Evolutionary conservation across 2,113 vertebrate species (phyloP).

Genomic region (Australoheros scitulus): DNA sequence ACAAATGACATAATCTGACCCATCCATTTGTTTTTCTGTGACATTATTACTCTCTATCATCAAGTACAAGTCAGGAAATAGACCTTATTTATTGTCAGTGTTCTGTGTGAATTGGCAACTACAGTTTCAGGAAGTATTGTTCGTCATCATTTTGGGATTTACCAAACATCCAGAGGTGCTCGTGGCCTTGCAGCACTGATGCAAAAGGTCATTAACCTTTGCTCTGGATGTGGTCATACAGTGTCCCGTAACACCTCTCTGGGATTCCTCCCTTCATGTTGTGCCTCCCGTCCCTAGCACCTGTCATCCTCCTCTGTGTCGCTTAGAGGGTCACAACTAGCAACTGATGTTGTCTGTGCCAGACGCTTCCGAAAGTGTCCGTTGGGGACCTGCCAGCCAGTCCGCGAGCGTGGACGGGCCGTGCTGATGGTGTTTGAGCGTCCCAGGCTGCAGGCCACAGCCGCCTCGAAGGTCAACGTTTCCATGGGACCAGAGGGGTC

Average conservation of each 20-base stretch:
- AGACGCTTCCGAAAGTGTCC: slow-evolving; percentile 94
- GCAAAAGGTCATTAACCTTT: slow-evolving; percentile 41
- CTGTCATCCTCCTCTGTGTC: slow-evolving; percentile 96
- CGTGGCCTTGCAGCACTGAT: slow-evolving; percentile 29
- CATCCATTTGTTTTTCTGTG: slow-evolving; percentile 43
- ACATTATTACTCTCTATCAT: slow-evolving; percentile 63
- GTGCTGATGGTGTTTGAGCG: slow-evolving; percentile 94
- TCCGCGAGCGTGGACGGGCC: slow-evolving; percentile 84
- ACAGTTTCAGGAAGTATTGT: slow-evolving; percentile 67
- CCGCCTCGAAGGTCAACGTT: slow-evolving; percentile 97
- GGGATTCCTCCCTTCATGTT: slow-evolving; percentile 4
- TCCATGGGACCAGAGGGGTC: slow-evolving; percentile 93
- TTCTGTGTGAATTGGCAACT: slow-evolving; percentile 70
- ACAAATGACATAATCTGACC: slow-evolving; percentile 55
- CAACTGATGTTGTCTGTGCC: slow-evolving; percentile 85
- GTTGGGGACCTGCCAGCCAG: slow-evolving; percentile 96
- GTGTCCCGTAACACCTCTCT: slow-evolving; percentile 38
- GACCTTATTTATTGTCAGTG: slow-evolving; percentile 66
- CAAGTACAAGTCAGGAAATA: slow-evolving; percentile 72
- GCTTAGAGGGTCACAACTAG: slow-evolving; percentile 89
- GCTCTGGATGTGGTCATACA: slow-evolving; percentile 15
- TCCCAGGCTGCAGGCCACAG: slow-evolving; percentile 93
- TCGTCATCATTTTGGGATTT: slow-evolving; percentile 46
- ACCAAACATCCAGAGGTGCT: slow-evolving; percentile 45
- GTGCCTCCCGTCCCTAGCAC: slow-evolving; percentile 82